Evolutionary conservation across 2,888 invertebrate species (phyloP), one percentile per base, ranked within the genome.

Genomic region (Epiblema foenella): DNA sequence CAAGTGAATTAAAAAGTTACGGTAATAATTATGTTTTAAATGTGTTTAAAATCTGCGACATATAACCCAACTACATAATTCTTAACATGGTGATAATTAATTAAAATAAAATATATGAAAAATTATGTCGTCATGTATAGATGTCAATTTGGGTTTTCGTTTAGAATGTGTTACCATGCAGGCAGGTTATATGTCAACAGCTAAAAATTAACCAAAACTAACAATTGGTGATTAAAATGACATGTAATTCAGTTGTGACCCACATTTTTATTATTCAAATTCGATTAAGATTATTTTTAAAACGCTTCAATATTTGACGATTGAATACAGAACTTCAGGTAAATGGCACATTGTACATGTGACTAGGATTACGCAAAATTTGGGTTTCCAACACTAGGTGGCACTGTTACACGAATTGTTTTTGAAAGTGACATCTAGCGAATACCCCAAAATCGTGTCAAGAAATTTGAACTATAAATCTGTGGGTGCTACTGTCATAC

Each of bases 281-380:
- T 20, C 12, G 20, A 62, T 17, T 56, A 37, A 62, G 11, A 62
- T 56, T 42, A 62, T 33, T 62, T 52, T 39, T 65, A n/a, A 9
- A 37, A 10, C 37, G 37, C 18, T 52, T 39, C 24, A n/a, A 29
- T 54, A 65, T 42, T 54, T 65, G 24, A 24, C 15, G 60, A 10
- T 52, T 59, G 54, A 56, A 46, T 18, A 60, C 12, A 29, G 64
- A 33, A 59, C 15, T 17, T 24, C 17, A 37, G 24, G 51, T 29
- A 74, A 78, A 87, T 89, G 88, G 88, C 89, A 89, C 87, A 82
- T 77, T 72, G 68, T 73, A 71, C n/a, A 78, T 84, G 83, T 78
- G 88, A 88, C 87, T 88, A 88, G 86, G 73, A 62, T 72, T 39
- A 74, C 37, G n/a, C 65, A 70, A 37, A 33, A 59, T 24, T 52